Evolutionary conservation across 2,888 invertebrate species (phyloP).

Genomic region (Stenodera caucasica): DNA sequence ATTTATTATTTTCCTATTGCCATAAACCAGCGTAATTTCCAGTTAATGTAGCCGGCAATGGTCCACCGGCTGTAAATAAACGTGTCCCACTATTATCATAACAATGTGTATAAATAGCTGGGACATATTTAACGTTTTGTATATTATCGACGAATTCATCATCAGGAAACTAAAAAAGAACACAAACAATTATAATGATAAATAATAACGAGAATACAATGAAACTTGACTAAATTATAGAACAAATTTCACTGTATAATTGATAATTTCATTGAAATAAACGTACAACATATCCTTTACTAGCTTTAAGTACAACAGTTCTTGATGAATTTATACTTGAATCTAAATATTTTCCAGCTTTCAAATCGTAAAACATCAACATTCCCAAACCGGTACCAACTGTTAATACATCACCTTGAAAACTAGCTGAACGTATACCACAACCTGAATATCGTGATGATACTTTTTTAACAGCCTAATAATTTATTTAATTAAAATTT

Average conservation of each 20-base stretch:
- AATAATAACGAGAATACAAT: too few relatives aligned
- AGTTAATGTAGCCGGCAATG: slow-evolving; percentile 84
- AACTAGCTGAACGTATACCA: slow-evolving; percentile 89
- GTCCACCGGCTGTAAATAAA: slow-evolving; percentile 93
- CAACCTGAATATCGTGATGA: slow-evolving; percentile 87
- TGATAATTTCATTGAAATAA: too few relatives aligned
- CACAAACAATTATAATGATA: neutral
- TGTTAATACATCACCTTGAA: slow-evolving; percentile 86
- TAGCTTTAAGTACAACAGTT: slow-evolving; percentile 84
- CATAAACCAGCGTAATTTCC: slow-evolving; percentile 96
- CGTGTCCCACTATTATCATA: slow-evolving; percentile 91
- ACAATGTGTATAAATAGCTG: slow-evolving; percentile 96
- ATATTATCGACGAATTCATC: slow-evolving; percentile 84
- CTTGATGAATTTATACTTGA: slow-evolving; percentile 87
- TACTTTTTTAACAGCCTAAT: slow-evolving; percentile 72
- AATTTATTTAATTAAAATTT: too few relatives aligned
- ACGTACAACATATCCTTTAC: slow-evolving; percentile 86
- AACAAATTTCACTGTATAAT: too few relatives aligned
- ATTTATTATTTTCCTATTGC: too few relatives aligned
- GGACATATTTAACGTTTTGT: slow-evolving; percentile 83
- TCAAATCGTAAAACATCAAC: slow-evolving; percentile 91
- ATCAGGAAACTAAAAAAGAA: slow-evolving; percentile 69
- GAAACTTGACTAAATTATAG: too few relatives aligned
- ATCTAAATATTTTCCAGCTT: slow-evolving; percentile 88
- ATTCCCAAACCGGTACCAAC: slow-evolving; percentile 92